phyloP scores from a whole-genome alignment of 1,140 invertebrate genomes.

The Lerema accius region DNA sequence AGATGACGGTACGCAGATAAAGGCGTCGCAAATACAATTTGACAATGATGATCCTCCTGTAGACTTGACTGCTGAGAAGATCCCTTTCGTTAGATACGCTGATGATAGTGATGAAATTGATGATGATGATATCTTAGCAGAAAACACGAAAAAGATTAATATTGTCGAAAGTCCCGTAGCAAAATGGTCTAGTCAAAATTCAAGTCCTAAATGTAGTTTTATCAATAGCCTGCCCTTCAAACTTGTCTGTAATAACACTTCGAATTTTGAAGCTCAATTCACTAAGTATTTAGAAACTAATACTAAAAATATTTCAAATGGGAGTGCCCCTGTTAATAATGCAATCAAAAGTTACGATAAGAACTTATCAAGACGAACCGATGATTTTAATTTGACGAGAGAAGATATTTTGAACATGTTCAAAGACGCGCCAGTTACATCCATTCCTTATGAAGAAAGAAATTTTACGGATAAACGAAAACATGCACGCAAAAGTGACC shows the following conservation, averaged over 20 bases:
- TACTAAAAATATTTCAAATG: conserved; percentile 50
- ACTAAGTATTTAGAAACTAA: conserved; percentile 64
- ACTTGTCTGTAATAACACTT: conserved; percentile 62
- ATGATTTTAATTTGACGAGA: conserved; percentile 57
- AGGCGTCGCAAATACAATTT: conserved; percentile 75
- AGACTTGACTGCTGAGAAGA: conserved; percentile 63
- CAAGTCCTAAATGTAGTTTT: conserved; percentile 60
- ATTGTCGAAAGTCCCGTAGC: conserved; percentile 64
- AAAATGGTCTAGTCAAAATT: conserved; percentile 45
- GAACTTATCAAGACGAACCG: conserved; percentile 38
- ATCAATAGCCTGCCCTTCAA: conserved; percentile 67
- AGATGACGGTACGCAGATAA: conserved; percentile 73
- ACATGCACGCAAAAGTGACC: conserved; percentile 71
- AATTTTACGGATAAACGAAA: conserved; percentile 56
- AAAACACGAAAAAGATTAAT: conserved; percentile 55
- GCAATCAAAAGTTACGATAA: conserved; percentile 55
- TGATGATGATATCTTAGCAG: conserved; percentile 25
- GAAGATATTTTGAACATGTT: conserved; percentile 76
- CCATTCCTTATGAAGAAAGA: conserved; percentile 56
- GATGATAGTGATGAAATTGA: conserved; percentile 49
- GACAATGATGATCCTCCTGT: conserved; percentile 69
- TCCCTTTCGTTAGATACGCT: conserved; percentile 69
- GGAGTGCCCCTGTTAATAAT: conserved; percentile 37
- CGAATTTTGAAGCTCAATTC: conserved; percentile 69
- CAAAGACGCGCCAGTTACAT: conserved; percentile 70